Evolutionary conservation across 2,797 vertebrate species (phyloP).

Genomic region (Sphenopsis melanotis): DNA sequence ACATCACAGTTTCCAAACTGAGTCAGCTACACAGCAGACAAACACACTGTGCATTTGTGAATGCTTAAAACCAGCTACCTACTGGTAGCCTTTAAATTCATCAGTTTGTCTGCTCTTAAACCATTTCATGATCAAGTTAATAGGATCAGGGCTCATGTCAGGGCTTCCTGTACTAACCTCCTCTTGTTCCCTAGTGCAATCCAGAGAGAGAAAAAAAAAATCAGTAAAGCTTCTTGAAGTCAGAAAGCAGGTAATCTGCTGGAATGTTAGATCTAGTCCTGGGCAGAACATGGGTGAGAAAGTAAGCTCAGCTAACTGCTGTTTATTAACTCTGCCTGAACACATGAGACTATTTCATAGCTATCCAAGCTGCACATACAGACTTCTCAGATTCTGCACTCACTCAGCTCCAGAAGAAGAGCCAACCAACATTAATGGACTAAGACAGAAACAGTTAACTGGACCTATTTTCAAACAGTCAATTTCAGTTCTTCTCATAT

Average conservation of each 20-base stretch:
- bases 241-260: not conserved
- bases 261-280: slow-evolving; percentile 16
- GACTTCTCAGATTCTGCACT: not conserved
- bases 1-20: not conserved
- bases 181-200: not conserved
- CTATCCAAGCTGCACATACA: not conserved
- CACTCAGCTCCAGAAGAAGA: not conserved
- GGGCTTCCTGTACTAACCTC: not conserved
- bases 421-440: not conserved
- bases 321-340: not conserved
- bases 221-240: not conserved
- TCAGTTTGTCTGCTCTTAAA: not conserved
- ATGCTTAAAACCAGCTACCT: not conserved
- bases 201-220: not conserved
- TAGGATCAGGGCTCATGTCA: not conserved
- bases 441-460: not conserved
- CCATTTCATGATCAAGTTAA: not conserved
- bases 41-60: not conserved
- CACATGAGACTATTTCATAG: not conserved
- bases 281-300: not conserved
- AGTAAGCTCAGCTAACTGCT: not conserved
- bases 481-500: not conserved
- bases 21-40: not conserved
- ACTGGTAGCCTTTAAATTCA: not conserved
- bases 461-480: not conserved